Percentiles rank a stretch among this genome's conserved stretches.
Conservation (phyloP, 2,888 invertebrate species). For the Trichogramma evanescens region DNA sequence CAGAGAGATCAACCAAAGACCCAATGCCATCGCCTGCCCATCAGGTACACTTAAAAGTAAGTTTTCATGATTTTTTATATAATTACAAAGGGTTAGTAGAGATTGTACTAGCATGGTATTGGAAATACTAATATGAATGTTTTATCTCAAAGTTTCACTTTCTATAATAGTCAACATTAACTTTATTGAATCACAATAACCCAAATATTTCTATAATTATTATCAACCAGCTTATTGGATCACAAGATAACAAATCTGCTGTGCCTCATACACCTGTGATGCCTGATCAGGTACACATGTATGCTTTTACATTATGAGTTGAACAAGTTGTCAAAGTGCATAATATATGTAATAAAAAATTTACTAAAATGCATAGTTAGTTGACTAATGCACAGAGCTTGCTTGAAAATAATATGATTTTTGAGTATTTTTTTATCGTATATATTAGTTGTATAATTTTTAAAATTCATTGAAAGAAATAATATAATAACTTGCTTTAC, state of each 20-base stretch:
- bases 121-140: not conserved
- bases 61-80: not conserved
- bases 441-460: too few relatives aligned
- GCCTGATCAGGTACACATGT: slow-evolving; percentile 47
- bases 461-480: too few relatives aligned
- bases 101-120: not conserved
- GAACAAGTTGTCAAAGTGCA: too few relatives aligned
- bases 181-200: not conserved
- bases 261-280: slow-evolving; percentile 47
- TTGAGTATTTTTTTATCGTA: too few relatives aligned
- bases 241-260: slow-evolving; percentile 46
- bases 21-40: slow-evolving; percentile 44
- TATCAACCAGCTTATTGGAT: slow-evolving; percentile 44
- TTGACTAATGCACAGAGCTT: too few relatives aligned
- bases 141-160: not conserved
- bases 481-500: too few relatives aligned
- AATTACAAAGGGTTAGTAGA: not conserved
- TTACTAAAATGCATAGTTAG: too few relatives aligned
- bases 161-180: not conserved
- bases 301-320: too few relatives aligned
- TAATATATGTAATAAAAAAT: too few relatives aligned
- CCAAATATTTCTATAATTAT: not conserved
- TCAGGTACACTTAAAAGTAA: slow-evolving; percentile 33
- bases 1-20: slow-evolving; percentile 46
- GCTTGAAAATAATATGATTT: too few relatives aligned